Percentiles rank a stretch among this genome's conserved stretches.
Conservation (phyloP, 2,888 invertebrate genomes). For the Scaptomyza tumidula region DNA sequence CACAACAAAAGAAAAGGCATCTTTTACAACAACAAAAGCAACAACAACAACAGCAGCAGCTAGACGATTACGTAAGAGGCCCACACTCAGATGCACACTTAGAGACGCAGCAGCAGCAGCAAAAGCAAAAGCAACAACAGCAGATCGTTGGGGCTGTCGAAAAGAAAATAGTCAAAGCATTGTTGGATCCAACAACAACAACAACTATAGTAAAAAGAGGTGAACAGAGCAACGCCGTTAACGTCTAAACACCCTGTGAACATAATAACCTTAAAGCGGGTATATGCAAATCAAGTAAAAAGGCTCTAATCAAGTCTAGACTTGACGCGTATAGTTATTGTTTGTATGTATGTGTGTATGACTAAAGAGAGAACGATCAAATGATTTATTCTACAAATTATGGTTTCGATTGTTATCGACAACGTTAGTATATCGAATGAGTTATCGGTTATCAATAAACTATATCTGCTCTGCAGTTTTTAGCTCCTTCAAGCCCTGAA, state of each 20-base stretch:
- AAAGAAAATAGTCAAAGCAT: slow-evolving; percentile 78
- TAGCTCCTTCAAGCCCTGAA: too few relatives aligned
- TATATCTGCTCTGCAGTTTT: too few relatives aligned
- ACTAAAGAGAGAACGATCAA: too few relatives aligned
- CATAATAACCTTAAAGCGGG: neutral
- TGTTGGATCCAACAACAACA: slow-evolving; percentile 53
- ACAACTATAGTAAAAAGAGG: slow-evolving; percentile 58
- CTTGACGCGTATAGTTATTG: too few relatives aligned
- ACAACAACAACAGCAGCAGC: slow-evolving; percentile 42
- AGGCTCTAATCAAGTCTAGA: too few relatives aligned
- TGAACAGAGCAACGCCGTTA: slow-evolving; percentile 64
- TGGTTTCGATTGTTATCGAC: neutral
- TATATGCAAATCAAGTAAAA: neutral
- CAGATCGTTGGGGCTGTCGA: slow-evolving; percentile 56
- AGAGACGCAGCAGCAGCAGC: slow-evolving; percentile 30
- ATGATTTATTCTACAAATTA: too few relatives aligned
- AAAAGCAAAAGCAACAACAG: slow-evolving; percentile 16
- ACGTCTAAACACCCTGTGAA: slow-evolving; percentile 36
- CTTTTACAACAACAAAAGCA: slow-evolving; percentile 59
- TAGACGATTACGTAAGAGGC: slow-evolving; percentile 64
- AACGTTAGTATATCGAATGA: neutral
- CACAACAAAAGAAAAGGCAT: slow-evolving; percentile 79
- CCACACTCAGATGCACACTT: slow-evolving; percentile 65
- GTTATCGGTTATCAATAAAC: too few relatives aligned
- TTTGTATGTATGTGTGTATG: too few relatives aligned